These are phyloP conservation scores for Chroicocephalus ridibundus DNA, from an alignment of 2,113 vertebrate species.

Conservation along the genomic window DNA sequence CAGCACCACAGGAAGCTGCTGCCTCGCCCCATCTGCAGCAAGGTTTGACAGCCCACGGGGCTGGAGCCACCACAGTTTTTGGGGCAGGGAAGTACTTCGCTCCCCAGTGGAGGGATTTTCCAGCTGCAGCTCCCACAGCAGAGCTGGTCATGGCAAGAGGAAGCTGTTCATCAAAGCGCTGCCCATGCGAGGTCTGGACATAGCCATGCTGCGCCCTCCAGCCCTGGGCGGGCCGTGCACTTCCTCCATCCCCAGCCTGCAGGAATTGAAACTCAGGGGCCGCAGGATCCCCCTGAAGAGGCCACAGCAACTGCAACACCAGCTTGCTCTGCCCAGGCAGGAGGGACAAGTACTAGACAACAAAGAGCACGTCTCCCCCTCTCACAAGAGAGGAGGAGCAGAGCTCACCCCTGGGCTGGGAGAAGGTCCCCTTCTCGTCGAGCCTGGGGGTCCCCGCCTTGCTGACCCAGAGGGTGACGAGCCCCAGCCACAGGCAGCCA, in stretches of 20 bases:
- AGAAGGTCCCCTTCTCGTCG: not conserved
- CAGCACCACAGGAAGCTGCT: not conserved
- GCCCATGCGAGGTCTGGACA: too few relatives aligned
- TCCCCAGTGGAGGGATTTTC: not conserved
- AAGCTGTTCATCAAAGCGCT: not conserved
- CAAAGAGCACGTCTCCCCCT: accelerated
- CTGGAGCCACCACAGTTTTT: not conserved
- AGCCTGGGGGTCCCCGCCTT: accelerated
- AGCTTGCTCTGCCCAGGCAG: not conserved
- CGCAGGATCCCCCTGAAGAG: accelerated
- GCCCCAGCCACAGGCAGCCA: too few relatives aligned
- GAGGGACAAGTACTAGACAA: accelerated
- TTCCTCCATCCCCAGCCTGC: not conserved
- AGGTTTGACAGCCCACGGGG: accelerated
- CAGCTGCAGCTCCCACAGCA: not conserved
- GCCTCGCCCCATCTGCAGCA: accelerated
- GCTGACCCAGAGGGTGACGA: accelerated
- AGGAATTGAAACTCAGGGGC: not conserved
- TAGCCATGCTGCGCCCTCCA: accelerated
- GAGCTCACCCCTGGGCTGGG: accelerated
- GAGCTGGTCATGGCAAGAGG: not conserved
- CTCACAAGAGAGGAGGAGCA: not conserved
- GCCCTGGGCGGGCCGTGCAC: accelerated
- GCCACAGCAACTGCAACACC: not conserved
- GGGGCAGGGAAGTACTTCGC: not conserved